Evolutionary conservation across 2,888 invertebrate genomes (phyloP), one percentile per base, ranked within the genome.

Genomic region (Criorhina ranunculi): DNA sequence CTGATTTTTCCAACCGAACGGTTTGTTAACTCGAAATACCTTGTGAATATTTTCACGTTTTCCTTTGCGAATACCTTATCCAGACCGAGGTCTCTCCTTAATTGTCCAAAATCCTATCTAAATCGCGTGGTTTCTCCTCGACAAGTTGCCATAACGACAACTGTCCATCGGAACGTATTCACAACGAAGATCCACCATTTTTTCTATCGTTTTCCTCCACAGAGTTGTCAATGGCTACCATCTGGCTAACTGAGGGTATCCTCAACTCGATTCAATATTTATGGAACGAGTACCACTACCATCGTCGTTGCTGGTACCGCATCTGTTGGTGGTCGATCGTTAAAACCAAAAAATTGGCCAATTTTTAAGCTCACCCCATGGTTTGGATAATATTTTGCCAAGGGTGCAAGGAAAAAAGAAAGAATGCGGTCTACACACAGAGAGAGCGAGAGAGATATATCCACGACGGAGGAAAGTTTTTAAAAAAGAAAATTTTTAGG

Each of bases 341-440:
- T 85, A 79, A 85, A 76, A 85, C 85, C 85, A 40, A 79, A 79
- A n/a, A 85, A 85, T 85, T 85, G 85, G 70, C 75, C 70, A 76
- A n/a, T 85, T 85, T 79, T 70, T 76, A 76, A 79, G 46, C 79
- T 76, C 85, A 85, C 67, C 59, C 75, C 79, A 72, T 67, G 42
- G 55, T 49, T 24, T 5, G 57, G 49, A 37, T 46, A 51, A 70
- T 75, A 79, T 79, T 85, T 75, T 55, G 42, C 64, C 37, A 70
- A 59, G 70, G 76, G 59, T 67, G 76, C 59, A 72, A 67, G 51
- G 66, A 67, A 40, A 70, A 60, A 17, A 51, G 17, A 33, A 70
- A 37, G 62, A 70, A 70, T 70, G 70, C 46, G 78, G 78, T 78
- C 62, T 53, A 69, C 69, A n/a, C 12, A 49, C 44, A 40, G n/a